Conservation (phyloP, 2,888 invertebrate genomes). For the Acleris laterana region DNA sequence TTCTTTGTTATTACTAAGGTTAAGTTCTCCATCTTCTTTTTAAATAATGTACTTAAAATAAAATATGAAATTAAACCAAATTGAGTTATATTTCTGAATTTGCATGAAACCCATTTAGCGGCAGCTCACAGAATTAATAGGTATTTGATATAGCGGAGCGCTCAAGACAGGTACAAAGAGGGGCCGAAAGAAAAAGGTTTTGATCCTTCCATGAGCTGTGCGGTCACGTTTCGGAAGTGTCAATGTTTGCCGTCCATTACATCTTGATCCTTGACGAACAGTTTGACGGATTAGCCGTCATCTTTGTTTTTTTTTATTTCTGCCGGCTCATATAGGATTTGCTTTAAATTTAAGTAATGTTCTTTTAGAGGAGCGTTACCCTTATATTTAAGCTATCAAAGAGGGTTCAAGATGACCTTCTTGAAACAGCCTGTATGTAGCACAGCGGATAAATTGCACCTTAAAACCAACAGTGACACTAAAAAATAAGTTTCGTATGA, state of each 20-base stretch:
- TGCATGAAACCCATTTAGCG: conserved; percentile 26
- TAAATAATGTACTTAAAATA: too few species aligned
- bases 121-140: conserved; percentile 25
- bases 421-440: too few species aligned
- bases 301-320: conserved; percentile 20
- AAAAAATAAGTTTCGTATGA: too few species aligned
- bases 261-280: conserved; percentile 61
- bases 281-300: conserved; percentile 60
- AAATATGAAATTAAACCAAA: conserved; percentile 4
- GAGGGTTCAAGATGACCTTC: too few species aligned
- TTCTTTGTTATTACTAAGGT: too few species aligned
- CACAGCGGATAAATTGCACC: too few species aligned
- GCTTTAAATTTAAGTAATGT: too few species aligned
- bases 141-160: conserved; percentile 20
- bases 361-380: too few species aligned
- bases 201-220: conserved; percentile 59
- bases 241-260: conserved; percentile 76
- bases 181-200: conserved; percentile 59
- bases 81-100: neutral
- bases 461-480: too few species aligned
- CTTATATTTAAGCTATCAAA: too few species aligned
- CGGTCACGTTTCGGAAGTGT: conserved; percentile 64
- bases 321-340: neutral
- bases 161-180: conserved; percentile 41
- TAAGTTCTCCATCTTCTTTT: too few species aligned